Percentiles rank a stretch among this genome's conserved stretches.
phyloP scores from a whole-genome alignment of 2,113 vertebrate species.

The Phylloscopus whistleri region DNA sequence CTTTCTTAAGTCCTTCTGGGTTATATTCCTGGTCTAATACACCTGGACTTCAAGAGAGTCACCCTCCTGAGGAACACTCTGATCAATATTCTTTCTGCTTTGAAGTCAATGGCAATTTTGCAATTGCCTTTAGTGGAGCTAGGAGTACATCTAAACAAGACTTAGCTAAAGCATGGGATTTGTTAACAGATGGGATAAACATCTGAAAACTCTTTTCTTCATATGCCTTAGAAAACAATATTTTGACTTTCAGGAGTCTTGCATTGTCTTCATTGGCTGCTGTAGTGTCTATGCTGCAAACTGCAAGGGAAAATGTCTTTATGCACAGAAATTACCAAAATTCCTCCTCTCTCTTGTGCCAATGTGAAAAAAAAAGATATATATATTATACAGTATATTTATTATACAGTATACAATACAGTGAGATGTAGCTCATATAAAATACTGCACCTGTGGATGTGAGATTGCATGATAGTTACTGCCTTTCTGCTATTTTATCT shows the following conservation, averaged over 20 bases:
- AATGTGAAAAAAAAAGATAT: neutral
- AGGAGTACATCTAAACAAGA: neutral
- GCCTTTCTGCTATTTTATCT: neutral
- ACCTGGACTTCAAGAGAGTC: neutral
- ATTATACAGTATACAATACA: neutral
- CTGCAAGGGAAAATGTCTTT: neutral
- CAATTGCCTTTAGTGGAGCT: neutral
- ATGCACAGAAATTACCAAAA: neutral
- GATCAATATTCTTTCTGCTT: neutral
- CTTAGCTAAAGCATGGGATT: neutral
- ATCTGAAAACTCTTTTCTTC: neutral
- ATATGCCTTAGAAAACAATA: neutral
- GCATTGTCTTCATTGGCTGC: neutral
- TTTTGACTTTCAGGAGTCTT: neutral
- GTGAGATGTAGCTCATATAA: neutral
- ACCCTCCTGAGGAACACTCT: neutral
- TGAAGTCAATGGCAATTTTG: neutral
- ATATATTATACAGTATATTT: no score
- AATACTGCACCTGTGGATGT: neutral
- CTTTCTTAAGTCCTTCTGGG: neutral
- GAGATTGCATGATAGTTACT: neutral
- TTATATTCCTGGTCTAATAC: neutral
- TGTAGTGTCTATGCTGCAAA: neutral
- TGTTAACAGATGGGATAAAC: neutral
- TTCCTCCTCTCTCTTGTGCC: neutral